Evolutionary conservation across 2,797 vertebrate genomes (phyloP).

Genomic region (Ptychobarbus kaznakovi): DNA sequence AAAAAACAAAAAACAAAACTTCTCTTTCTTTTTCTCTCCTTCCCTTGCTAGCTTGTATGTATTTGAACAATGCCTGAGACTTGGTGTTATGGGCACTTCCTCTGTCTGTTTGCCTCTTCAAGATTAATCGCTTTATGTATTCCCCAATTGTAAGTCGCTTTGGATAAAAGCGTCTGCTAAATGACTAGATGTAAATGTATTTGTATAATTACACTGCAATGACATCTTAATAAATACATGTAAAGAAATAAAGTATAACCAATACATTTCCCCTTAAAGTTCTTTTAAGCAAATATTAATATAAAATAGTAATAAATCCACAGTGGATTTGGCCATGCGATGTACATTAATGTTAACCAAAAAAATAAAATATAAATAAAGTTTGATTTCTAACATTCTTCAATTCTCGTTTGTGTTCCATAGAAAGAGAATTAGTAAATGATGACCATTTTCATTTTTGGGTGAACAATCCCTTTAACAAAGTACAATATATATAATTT

Average conservation of each 20-base stretch:
- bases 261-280: neutral
- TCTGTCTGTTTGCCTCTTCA: too few species aligned
- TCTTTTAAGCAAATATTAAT: neutral
- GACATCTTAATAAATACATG: neutral
- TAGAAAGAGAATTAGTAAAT: neutral
- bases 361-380: neutral
- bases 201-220: neutral
- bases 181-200: too few species aligned
- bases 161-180: too few species aligned
- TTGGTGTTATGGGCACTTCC: too few species aligned
- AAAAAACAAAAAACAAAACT: too few species aligned
- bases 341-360: neutral
- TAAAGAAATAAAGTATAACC: neutral
- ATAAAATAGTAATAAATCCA: neutral
- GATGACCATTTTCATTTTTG: neutral
- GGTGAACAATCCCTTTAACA: neutral
- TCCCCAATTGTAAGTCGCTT: too few species aligned
- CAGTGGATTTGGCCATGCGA: neutral
- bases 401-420: neutral
- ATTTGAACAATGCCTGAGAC: too few species aligned
- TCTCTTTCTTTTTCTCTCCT: too few species aligned
- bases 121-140: too few species aligned
- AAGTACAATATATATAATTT: neutral
- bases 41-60: too few species aligned
- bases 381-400: neutral